phyloP scores from a whole-genome alignment of 2,888 invertebrate genomes.

The Vanessa cardui region DNA sequence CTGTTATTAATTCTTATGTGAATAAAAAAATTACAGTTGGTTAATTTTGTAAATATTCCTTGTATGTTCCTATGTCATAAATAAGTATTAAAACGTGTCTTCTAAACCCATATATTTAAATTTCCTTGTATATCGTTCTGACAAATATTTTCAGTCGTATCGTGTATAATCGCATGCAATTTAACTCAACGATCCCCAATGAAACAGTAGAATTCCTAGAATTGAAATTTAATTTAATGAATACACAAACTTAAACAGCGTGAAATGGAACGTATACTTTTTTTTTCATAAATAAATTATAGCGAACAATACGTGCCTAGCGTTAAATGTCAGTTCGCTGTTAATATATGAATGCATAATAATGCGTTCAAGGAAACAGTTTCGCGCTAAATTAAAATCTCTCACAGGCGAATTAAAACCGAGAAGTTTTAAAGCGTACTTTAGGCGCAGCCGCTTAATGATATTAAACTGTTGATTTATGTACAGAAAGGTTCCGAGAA shows the following conservation, averaged over 20 bases:
- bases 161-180: too few species aligned
- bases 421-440: slow-evolving; percentile 68
- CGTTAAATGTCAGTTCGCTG: slow-evolving; percentile 52
- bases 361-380: slow-evolving; percentile 69
- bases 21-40: too few species aligned
- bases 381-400: slow-evolving; percentile 73
- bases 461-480: slow-evolving; percentile 77
- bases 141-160: too few species aligned
- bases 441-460: slow-evolving; percentile 69
- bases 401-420: slow-evolving; percentile 70
- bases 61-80: too few species aligned
- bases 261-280: not conserved
- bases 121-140: too few species aligned
- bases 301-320: slow-evolving; percentile 29
- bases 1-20: too few species aligned
- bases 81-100: too few species aligned
- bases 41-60: too few species aligned
- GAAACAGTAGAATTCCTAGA: not conserved
- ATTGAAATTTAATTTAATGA: not conserved
- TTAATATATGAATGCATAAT: slow-evolving; percentile 72
- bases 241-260: slow-evolving; percentile 2
- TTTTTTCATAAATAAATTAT: slow-evolving; percentile 19
- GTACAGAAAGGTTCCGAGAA: slow-evolving; percentile 57
- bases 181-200: too few species aligned
- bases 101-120: too few species aligned